These are phyloP conservation scores for Oikopleura albicans DNA, from an alignment of 23 tunicate species.

Conservation along the genomic window DNA sequence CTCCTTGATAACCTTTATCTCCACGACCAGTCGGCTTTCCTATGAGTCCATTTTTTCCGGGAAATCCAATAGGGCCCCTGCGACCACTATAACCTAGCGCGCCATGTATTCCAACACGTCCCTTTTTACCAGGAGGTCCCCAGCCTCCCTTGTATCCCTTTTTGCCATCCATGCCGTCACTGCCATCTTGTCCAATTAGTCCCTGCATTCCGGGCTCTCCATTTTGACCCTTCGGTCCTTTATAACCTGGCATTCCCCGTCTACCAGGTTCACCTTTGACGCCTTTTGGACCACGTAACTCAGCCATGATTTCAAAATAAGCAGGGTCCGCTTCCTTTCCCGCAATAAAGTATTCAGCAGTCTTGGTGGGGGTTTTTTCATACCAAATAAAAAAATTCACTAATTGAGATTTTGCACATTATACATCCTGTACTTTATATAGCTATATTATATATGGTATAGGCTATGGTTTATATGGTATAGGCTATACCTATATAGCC, in stretches of 20 bases:
- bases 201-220: background rate
- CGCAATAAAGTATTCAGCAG: background rate
- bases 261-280: constrained; percentile 26
- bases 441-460: too few relatives aligned
- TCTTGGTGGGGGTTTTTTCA: too few relatives aligned
- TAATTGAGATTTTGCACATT: too few relatives aligned
- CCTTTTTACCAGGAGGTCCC: constrained; percentile 79
- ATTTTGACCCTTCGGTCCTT: constrained; percentile 33
- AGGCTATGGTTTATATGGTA: too few relatives aligned
- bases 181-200: background rate
- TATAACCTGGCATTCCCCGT: constrained; percentile 64
- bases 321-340: constrained; percentile 33
- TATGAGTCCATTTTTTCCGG: constrained; percentile 69
- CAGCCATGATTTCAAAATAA: constrained; percentile 29
- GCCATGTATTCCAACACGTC: constrained; percentile 52
- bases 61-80: constrained; percentile 42
- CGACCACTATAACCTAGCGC: constrained; percentile 36
- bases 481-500: too few relatives aligned
- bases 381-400: too few relatives aligned
- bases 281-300: constrained; percentile 30
- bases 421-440: too few relatives aligned
- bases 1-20: constrained; percentile 44
- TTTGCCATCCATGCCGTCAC: background rate
- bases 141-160: constrained; percentile 31
- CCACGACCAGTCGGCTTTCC: constrained; percentile 24